Evolutionary conservation across 2,797 vertebrate species (phyloP).

Genomic region (Microhierax caerulescens): DNA sequence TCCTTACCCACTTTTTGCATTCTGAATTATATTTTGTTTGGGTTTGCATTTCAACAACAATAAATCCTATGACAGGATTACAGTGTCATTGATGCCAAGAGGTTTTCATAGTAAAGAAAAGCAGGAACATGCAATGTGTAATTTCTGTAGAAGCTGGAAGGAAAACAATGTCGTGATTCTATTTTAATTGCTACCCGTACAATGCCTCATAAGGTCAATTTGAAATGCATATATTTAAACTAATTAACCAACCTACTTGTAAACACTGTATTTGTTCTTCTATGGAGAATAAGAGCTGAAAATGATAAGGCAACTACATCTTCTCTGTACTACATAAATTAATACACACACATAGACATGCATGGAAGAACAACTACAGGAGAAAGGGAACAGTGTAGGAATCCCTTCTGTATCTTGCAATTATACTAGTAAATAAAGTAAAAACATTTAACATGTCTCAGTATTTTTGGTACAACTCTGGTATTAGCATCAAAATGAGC

Average conservation of each 20-base stretch:
- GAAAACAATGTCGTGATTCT: slow-evolving; percentile 1
- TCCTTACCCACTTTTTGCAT: neutral
- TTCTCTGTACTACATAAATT: neutral
- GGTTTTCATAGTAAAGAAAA: neutral
- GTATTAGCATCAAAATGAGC: neutral
- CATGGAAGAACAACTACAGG: neutral
- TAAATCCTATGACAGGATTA: neutral
- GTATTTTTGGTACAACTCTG: neutral
- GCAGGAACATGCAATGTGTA: neutral
- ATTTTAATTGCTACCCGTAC: neutral
- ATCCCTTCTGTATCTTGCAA: neutral
- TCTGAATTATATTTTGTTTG: neutral
- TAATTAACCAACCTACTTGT: slow-evolving; percentile 38
- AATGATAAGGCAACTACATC: neutral
- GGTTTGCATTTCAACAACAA: neutral
- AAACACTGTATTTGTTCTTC: neutral
- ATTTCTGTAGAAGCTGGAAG: neutral
- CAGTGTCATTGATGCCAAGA: neutral
- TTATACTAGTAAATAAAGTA: neutral
- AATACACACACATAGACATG: neutral
- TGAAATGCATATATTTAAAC: slow-evolving; percentile 28
- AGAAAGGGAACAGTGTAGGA: neutral
- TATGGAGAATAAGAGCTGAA: neutral
- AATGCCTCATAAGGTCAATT: slow-evolving; percentile 23
- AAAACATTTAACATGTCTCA: neutral